phyloP scores from a whole-genome alignment of 1,140 invertebrate genomes.

The Drosophila pallidifrons region DNA sequence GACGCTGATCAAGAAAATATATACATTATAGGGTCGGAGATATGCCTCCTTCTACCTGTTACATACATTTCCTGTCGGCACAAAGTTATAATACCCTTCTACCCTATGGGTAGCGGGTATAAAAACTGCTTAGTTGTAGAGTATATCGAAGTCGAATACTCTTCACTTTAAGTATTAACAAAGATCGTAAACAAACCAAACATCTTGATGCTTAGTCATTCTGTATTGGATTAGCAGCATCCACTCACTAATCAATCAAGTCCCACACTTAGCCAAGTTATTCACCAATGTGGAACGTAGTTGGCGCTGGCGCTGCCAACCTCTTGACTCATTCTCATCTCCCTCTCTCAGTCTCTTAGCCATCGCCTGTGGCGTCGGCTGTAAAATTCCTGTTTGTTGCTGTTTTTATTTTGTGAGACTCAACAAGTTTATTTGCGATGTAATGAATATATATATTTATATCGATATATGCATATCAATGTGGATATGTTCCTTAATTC shows the following conservation, averaged over 20 bases:
- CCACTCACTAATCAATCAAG: conserved; percentile 16
- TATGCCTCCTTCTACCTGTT: too few species aligned
- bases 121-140: background rate
- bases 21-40: too few species aligned
- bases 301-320: background rate
- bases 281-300: conserved; percentile 22
- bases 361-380: conserved; percentile 7
- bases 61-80: too few species aligned
- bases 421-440: conserved; percentile 71
- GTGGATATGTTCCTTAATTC: conserved; percentile 54
- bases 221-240: conserved; percentile 18
- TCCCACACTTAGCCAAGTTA: conserved; percentile 26
- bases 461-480: conserved; percentile 14
- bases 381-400: conserved; percentile 76
- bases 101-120: too few species aligned
- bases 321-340: background rate
- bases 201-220: conserved; percentile 13
- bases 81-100: too few species aligned
- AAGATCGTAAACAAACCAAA: conserved; percentile 19
- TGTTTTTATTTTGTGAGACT: conserved; percentile 35
- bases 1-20: too few species aligned
- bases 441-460: conserved; percentile 69
- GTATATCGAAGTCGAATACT: background rate
- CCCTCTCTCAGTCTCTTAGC: conserved; percentile 26
- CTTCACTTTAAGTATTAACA: conserved; percentile 4